Percentiles rank a stretch among this genome's conserved stretches.
Evolutionary conservation across 2,797 vertebrate species (phyloP).

Genomic region (Huso huso): DNA sequence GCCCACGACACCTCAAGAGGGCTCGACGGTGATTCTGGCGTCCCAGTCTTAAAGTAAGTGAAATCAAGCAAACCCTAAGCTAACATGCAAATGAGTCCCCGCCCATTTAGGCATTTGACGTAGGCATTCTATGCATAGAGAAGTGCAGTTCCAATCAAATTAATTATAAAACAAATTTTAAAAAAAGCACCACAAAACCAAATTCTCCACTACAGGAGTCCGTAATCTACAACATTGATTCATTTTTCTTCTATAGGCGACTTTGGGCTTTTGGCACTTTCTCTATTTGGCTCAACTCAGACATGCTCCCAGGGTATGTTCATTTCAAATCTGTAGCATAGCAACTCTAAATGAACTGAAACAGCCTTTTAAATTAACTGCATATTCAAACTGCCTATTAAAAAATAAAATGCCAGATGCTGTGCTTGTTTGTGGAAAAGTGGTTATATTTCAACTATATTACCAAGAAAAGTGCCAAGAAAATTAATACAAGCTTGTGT

Average conservation of each 20-base stretch:
- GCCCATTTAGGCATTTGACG: too few species aligned
- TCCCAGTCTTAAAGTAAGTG: too few species aligned
- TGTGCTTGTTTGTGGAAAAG: not conserved
- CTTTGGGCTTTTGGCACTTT: not conserved
- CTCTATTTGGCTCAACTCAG: not conserved
- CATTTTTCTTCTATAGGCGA: constrained; percentile 24
- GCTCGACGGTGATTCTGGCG: too few species aligned
- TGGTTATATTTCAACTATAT: not conserved
- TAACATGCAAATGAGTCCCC: too few species aligned
- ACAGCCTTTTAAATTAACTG: not conserved
- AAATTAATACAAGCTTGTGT: too few species aligned
- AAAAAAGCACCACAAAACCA: constrained; percentile 14
- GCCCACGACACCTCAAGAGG: too few species aligned
- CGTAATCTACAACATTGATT: constrained; percentile 33
- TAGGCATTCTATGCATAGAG: too few species aligned
- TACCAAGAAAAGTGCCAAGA: not conserved
- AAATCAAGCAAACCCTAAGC: too few species aligned
- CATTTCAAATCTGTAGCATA: constrained; percentile 17
- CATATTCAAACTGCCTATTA: not conserved
- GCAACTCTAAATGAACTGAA: not conserved
- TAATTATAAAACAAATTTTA: too few species aligned
- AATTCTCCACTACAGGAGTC: constrained; percentile 18
- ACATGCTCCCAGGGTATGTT: constrained; percentile 9
- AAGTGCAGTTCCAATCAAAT: too few species aligned
- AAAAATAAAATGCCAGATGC: not conserved